Evolutionary conservation across 2,888 invertebrate genomes (phyloP).

Genomic region (Cephus runcator): DNA sequence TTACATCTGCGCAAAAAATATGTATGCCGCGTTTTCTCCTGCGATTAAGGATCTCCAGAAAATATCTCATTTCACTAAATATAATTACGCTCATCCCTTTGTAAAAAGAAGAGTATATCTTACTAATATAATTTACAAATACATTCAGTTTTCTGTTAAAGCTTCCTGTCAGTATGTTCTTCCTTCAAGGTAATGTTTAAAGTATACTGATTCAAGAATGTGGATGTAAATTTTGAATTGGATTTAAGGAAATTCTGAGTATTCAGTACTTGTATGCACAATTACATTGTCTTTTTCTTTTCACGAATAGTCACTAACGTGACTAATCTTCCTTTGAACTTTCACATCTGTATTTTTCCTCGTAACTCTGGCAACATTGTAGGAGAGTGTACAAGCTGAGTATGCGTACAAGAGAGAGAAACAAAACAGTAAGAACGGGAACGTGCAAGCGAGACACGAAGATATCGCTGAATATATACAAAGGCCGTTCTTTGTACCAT

Average conservation of each 20-base stretch:
- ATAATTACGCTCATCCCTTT: too few relatives aligned
- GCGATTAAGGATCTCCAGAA: background rate
- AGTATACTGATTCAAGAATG: too few relatives aligned
- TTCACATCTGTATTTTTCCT: constrained; percentile 51
- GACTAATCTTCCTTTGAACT: constrained; percentile 41
- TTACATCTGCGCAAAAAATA: background rate
- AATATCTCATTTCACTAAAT: background rate
- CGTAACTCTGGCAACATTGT: constrained; percentile 37
- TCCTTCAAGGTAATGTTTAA: too few relatives aligned
- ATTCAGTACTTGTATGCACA: too few relatives aligned
- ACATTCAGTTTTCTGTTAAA: too few relatives aligned
- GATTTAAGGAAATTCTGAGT: too few relatives aligned
- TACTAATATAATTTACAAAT: too few relatives aligned
- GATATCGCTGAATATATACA: constrained; percentile 22
- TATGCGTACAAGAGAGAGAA: constrained; percentile 14
- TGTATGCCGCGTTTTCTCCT: background rate
- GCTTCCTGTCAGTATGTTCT: too few relatives aligned
- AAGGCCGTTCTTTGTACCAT: constrained; percentile 46
- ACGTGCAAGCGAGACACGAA: constrained; percentile 3
- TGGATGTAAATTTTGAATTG: too few relatives aligned
- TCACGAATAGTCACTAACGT: too few relatives aligned
- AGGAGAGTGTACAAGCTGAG: constrained; percentile 4
- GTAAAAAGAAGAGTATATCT: too few relatives aligned
- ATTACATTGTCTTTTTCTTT: too few relatives aligned
- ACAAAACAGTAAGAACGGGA: background rate